These are phyloP conservation scores for Eidolon helvum DNA, from an alignment of 2,113 vertebrate genomes.

Conservation along the genomic window DNA sequence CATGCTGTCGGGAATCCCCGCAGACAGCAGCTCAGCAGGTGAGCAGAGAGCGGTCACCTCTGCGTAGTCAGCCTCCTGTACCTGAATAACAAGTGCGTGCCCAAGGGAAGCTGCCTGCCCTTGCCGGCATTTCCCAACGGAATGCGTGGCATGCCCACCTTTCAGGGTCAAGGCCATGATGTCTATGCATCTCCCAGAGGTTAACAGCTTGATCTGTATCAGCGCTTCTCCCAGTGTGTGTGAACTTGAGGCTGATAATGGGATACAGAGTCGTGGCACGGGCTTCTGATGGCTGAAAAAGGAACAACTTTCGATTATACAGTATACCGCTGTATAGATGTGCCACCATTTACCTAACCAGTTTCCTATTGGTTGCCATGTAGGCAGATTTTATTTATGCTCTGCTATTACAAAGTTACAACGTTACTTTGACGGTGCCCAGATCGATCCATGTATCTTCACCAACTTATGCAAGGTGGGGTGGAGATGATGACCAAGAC, in stretches of 20 bases:
- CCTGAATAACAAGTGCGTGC: neutral
- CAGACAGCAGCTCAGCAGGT: neutral
- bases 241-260: rapidly evolving
- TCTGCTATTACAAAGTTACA: no score
- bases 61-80: rapidly evolving
- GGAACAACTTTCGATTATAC: rapidly evolving
- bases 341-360: rapidly evolving
- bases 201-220: rapidly evolving
- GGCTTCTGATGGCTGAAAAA: neutral
- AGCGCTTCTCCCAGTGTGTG: neutral
- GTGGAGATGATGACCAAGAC: neutral
- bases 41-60: neutral
- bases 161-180: neutral
- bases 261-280: no score
- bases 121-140: neutral
- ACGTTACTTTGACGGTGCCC: rapidly evolving
- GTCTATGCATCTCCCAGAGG: rapidly evolving
- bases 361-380: neutral
- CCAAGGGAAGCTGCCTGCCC: neutral
- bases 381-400: neutral
- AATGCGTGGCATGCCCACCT: neutral
- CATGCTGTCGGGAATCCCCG: rapidly evolving
- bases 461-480: rapidly evolving
- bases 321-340: rapidly evolving
- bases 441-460: neutral